Evolutionary conservation across 1,140 invertebrate species (phyloP).

Genomic region (Calliphora vicina): DNA sequence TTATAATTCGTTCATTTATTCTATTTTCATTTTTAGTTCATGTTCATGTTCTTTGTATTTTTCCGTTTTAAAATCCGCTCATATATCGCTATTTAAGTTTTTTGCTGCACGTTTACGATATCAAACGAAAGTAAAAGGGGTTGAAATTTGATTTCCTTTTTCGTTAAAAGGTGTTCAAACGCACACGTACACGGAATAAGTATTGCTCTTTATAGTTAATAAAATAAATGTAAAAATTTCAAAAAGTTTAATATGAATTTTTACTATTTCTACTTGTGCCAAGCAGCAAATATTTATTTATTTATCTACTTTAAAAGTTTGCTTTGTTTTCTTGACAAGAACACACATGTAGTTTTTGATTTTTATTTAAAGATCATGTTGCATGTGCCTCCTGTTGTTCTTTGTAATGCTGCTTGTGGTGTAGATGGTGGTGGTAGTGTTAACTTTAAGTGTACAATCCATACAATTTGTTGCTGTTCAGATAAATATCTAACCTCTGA

Average conservation of each 20-base stretch:
- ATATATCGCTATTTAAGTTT: not conserved
- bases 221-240: no score
- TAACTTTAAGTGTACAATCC: slow-evolving; percentile 1
- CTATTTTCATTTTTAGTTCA: not conserved
- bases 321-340: not conserved
- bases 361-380: not conserved
- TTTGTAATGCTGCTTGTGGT: not conserved
- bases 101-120: not conserved
- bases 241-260: no score
- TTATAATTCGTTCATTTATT: not conserved
- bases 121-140: slow-evolving; percentile 6
- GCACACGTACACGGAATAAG: no score
- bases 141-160: not conserved
- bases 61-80: not conserved
- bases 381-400: not conserved
- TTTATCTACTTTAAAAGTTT: not conserved
- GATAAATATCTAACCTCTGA: slow-evolving; percentile 33
- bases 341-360: no score
- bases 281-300: no score
- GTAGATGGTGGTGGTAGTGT: not conserved
- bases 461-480: not conserved
- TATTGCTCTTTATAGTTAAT: no score
- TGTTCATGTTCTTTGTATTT: not conserved
- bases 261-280: no score
- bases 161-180: not conserved